Base-by-base conservation (phyloP, 2,888 invertebrate genomes). In the Mesoligia furuncula region DNA sequence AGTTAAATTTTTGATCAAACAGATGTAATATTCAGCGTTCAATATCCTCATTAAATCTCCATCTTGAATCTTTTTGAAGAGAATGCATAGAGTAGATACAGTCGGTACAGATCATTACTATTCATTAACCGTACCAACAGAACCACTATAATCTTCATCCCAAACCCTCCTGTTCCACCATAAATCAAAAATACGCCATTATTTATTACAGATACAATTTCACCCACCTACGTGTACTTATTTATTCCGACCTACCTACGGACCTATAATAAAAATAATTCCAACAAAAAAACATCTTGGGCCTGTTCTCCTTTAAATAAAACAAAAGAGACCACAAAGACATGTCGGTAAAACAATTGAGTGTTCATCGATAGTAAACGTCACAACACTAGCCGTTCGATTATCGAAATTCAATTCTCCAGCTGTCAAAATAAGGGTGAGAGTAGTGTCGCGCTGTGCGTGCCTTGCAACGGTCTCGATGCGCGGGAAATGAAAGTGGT, bases 291-390 rank as follows among this genome's bases (percentile, higher is more conserved):
- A 90, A 90, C 90, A 92, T 93, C 92, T 91, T 90, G 89, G 93
- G 92, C 93, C 92, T 92, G 91, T 93, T 93, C 93, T 93, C 92
- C 88, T 91, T 96, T 96, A 96, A 96, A 96, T 96, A 96, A 96
- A 96, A 96, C 96, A 96, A 96, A 96, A 96, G 95, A 94, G 92
- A 92, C 92, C 93, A 94, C 95, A 94, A 94, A 95, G 96, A 96
- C 95, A 95, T 93, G 95, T 94, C 95, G 93, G 96, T 96, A 96
- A 96, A 96, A 96, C 96, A 96, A 96, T 96, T 94, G 96, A 95
- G 86, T 91, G 59, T 76, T 59, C 78, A 88, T 93, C 92, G 90
- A 92, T 85, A 87, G 54, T 15, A n/a, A 92, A 91, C 24, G 92
- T 80, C 91, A 11, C 92, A 95, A 89, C 92, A 90, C 91, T 93